These are phyloP conservation scores for Passerina amoena DNA, from an alignment of 2,113 vertebrate genomes.

Conservation along the genomic window DNA sequence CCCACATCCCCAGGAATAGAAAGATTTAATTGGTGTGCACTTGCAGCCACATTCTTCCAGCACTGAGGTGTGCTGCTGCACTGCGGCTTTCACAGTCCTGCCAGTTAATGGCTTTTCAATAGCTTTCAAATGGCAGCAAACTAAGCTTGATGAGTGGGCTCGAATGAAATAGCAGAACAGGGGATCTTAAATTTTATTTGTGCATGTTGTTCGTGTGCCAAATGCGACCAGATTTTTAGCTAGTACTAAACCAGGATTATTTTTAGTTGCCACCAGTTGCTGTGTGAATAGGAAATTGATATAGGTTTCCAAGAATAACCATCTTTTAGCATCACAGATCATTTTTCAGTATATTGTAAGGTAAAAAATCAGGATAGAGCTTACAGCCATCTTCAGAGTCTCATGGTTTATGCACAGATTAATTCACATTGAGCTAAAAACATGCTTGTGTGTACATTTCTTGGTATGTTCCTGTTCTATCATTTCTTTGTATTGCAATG, in stretches of 20 bases:
- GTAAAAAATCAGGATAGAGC: conserved; percentile 21
- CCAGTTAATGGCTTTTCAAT: conserved; percentile 77
- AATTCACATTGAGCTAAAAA: conserved; percentile 18
- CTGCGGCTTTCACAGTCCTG: conserved; percentile 73
- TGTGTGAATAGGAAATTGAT: conserved; percentile 68
- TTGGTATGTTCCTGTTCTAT: background rate
- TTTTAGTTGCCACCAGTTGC: conserved; percentile 80
- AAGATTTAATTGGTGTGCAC: conserved; percentile 71
- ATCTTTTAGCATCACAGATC: conserved; percentile 24
- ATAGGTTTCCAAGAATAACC: conserved; percentile 69
- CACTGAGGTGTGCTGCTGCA: conserved; percentile 78
- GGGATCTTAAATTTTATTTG: conserved; percentile 42
- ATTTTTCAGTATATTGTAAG: conserved; percentile 34
- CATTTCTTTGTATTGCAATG: conserved; percentile 21
- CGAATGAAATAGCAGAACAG: conserved; percentile 34
- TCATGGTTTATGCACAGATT: background rate
- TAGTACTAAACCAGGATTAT: conserved; percentile 58
- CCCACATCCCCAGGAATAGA: conserved; percentile 69
- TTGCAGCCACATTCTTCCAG: conserved; percentile 58
- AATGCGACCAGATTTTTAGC: conserved; percentile 60
- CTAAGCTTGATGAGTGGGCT: conserved; percentile 71
- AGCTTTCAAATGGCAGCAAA: conserved; percentile 76
- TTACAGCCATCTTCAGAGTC: background rate
- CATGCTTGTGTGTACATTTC: background rate
- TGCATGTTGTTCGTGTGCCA: background rate